A percentile compares a stretch with the other conserved stretches of the same genome.
These are phyloP conservation scores for Microctonus hyperodae DNA, from an alignment of 2,888 invertebrate species.

Conservation along the genomic window DNA sequence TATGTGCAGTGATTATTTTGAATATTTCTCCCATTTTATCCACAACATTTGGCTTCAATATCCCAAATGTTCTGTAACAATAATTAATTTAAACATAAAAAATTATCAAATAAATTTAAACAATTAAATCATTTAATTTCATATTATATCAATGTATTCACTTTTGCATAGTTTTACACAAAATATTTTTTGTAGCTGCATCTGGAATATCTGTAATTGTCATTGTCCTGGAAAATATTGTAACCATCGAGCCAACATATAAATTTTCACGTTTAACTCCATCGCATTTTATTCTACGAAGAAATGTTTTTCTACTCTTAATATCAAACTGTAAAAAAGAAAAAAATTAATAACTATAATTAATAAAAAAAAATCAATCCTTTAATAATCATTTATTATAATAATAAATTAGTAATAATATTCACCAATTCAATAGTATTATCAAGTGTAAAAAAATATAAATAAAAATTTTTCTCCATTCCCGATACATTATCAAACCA, in stretches of 20 bases:
- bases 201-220: slow-evolving; percentile 79
- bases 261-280: slow-evolving; percentile 73
- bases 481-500: slow-evolving; percentile 87
- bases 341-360: background rate
- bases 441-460: slow-evolving; percentile 81
- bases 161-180: slow-evolving; percentile 73
- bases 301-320: slow-evolving; percentile 70
- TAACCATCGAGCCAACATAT: slow-evolving; percentile 76
- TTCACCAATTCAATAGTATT: slow-evolving; percentile 81
- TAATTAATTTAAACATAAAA: background rate
- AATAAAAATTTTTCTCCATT: slow-evolving; percentile 75
- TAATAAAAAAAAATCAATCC: background rate
- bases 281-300: slow-evolving; percentile 74
- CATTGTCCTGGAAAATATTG: slow-evolving; percentile 77
- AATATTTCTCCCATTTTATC: slow-evolving; percentile 78
- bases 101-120: background rate
- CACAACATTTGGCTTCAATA: slow-evolving; percentile 79
- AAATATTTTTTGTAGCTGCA: slow-evolving; percentile 70
- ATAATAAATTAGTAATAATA: slow-evolving; percentile 2
- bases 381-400: background rate
- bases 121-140: slow-evolving; percentile 2
- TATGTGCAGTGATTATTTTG: slow-evolving; percentile 65
- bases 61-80: slow-evolving; percentile 73
- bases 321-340: slow-evolving; percentile 67
- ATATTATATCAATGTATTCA: slow-evolving; percentile 62